A percentile compares a stretch with the other conserved stretches of the same genome.
phyloP scores from a whole-genome alignment of 1,140 invertebrate species.

The Acyrthosiphon pisum region DNA sequence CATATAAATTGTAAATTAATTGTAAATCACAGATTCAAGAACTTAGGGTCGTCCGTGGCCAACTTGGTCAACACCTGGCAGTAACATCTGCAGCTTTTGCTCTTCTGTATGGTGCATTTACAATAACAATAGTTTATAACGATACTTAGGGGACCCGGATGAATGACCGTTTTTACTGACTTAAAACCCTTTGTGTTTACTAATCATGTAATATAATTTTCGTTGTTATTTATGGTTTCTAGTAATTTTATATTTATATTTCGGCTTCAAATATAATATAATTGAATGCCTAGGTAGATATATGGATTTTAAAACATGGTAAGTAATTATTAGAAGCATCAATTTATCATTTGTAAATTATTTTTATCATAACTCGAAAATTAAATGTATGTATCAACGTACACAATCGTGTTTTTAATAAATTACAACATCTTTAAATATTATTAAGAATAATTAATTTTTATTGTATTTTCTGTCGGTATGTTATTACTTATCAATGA shows the following conservation, averaged over 20 bases:
- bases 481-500: not conserved
- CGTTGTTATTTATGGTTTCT: not conserved
- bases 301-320: not conserved
- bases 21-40: not conserved
- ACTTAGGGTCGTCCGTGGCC: too few species aligned
- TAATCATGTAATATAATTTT: not conserved
- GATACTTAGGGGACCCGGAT: not conserved
- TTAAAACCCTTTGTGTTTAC: not conserved
- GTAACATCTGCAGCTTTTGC: slow-evolving; percentile 26
- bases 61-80: slow-evolving; percentile 2
- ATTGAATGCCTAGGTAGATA: not conserved
- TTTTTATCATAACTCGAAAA: not conserved
- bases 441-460: too few species aligned
- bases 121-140: slow-evolving; percentile 9
- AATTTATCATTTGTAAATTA: not conserved
- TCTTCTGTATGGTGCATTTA: not conserved
- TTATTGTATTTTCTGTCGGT: not conserved
- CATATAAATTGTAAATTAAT: slow-evolving; percentile 20
- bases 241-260: too few species aligned
- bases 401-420: not conserved
- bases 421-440: too few species aligned
- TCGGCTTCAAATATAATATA: not conserved
- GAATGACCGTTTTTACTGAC: not conserved
- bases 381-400: too few species aligned
- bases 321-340: not conserved